Conservation (phyloP, 2,797 vertebrate genomes). For the Rhodeus uyekii region DNA sequence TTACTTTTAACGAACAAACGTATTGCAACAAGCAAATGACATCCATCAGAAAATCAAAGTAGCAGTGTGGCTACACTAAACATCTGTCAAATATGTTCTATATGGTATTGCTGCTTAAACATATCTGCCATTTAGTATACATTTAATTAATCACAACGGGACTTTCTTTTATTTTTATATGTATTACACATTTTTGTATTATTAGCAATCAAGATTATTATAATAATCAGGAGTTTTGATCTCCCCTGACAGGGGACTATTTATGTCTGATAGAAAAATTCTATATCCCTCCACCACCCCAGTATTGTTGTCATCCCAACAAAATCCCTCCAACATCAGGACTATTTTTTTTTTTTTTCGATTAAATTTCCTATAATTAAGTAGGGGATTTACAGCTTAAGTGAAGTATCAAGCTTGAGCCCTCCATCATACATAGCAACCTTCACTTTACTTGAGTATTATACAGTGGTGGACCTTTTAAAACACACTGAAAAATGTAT, state of each 20-base stretch:
- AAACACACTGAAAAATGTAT: not conserved
- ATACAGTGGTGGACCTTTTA: not conserved
- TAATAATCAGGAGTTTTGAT: not conserved
- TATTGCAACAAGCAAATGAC: not conserved
- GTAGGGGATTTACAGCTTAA: not conserved
- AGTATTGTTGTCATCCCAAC: no score
- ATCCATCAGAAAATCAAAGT: not conserved
- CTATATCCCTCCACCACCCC: no score
- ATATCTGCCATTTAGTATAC: not conserved
- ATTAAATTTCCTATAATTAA: not conserved
- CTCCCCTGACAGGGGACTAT: not conserved
- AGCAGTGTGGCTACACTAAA: not conserved
- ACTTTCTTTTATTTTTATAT: not conserved
- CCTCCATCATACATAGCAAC: not conserved
- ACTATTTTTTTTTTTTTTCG: not conserved
- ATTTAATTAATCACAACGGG: not conserved
- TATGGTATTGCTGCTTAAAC: not conserved
- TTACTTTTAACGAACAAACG: not conserved
- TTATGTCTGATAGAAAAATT: not conserved
- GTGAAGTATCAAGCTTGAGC: not conserved
- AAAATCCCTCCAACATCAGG: no score
- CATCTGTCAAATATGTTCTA: not conserved
- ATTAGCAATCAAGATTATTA: not conserved
- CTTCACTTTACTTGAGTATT: not conserved
- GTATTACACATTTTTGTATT: not conserved